phyloP scores from a whole-genome alignment of 35 echinoderm and acorn worm species.

The Strongylocentrotus purpuratus region DNA sequence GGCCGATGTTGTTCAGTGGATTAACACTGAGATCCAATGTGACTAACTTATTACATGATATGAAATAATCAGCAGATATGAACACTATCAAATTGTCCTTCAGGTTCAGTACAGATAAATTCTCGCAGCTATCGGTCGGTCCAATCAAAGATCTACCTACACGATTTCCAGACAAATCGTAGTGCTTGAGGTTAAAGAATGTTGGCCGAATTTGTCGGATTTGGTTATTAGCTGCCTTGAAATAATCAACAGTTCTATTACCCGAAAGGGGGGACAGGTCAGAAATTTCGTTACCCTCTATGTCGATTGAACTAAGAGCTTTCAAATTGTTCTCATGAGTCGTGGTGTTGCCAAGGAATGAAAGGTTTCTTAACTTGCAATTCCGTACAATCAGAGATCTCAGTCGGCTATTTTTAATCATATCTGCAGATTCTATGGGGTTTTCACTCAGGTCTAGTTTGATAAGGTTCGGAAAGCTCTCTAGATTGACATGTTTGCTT shows the following conservation, averaged over 20 bases:
- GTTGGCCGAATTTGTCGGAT: neutral
- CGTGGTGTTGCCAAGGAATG: neutral
- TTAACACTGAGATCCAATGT: neutral
- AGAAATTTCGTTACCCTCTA: neutral
- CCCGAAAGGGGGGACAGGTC: neutral
- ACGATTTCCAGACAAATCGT: neutral
- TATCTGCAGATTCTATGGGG: neutral
- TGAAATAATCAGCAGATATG: conserved; percentile 3
- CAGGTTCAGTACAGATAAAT: neutral
- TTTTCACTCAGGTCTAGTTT: neutral
- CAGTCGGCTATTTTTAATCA: neutral
- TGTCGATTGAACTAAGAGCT: neutral
- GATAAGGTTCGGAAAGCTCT: neutral
- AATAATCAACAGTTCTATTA: neutral
- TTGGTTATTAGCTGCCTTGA: neutral
- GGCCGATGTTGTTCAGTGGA: neutral
- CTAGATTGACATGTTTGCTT: neutral
- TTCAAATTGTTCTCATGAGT: neutral
- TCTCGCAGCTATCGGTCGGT: neutral
- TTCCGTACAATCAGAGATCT: neutral
- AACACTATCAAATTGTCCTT: neutral
- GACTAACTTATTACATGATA: neutral
- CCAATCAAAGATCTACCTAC: neutral
- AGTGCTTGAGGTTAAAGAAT: neutral
- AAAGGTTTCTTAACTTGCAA: neutral